Base-by-base conservation (phyloP, 2,113 vertebrate genomes). In the Anas platyrhynchos region DNA sequence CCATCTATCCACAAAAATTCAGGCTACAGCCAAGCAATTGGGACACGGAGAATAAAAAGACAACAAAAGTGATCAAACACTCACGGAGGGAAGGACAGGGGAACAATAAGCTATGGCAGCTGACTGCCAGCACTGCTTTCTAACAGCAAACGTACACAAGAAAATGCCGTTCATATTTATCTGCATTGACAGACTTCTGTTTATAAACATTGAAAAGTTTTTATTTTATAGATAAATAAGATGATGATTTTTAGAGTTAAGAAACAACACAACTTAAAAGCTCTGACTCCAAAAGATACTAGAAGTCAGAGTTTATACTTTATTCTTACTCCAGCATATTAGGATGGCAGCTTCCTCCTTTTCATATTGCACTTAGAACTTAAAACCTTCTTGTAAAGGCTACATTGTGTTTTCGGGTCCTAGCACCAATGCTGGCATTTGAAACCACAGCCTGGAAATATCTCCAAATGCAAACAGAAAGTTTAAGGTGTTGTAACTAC, bases 171-270 rank as follows among this genome's bases (percentile, higher is more conserved):
- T 75, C 21, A 3, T n/a, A 81, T 7, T 2, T 21, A 79, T n/a
- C 54, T 83, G 48, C 69, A 94, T 88, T 75, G 61, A 86, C 3
- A 93, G 79, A 91, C 89, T 75, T 81, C 20, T 93, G 87, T 85
- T 95, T 96, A 93, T 81, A 97, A 96, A 97, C 73, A 88, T 25
- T 78, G 83, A 86, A 91, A 95, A 95, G 69, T 68, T 94, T 97
- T 97, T 97, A 97, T 97, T 97, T 94, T 92, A 61, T 94, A 96
- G 92, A 94, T 97, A 97, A 97, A 97, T 94, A 95, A 55, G 66
- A 89, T 36, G 77, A 58, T 91, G 77, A 94, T 93, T 91, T 89
- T 86, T 91, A 88, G 92, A 95, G 73, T 87, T 87, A 78, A 62
- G 77, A 94, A 97, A 96, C 43, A 88, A 86, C 26, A 91, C 76